Conservation (phyloP, 2,888 invertebrate species). For the Mycalesis mineus region DNA sequence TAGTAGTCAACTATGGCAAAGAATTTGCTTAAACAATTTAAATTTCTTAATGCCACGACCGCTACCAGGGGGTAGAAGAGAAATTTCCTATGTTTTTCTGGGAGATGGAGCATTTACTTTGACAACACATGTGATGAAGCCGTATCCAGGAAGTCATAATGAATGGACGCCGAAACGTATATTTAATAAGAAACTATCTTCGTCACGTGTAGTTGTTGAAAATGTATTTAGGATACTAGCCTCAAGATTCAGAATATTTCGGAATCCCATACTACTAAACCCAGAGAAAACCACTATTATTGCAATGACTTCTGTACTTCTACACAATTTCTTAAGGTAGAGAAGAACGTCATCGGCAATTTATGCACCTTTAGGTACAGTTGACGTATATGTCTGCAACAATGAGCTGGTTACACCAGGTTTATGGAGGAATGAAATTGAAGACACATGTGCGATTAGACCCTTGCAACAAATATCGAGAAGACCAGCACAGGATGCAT, state of each 20-base stretch:
- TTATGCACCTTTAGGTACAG: not conserved
- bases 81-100: slow-evolving; percentile 28
- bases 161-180: not conserved
- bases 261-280: slow-evolving; percentile 22
- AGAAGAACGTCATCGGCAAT: not conserved
- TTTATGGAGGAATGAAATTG: too few species aligned
- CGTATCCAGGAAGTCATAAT: not conserved
- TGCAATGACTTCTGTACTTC: slow-evolving; percentile 28
- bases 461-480: too few species aligned
- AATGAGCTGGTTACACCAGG: too few species aligned
- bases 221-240: slow-evolving; percentile 29
- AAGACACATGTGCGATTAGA: too few species aligned
- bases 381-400: too few species aligned
- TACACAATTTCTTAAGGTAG: not conserved
- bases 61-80: slow-evolving; percentile 17
- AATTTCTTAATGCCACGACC: not conserved
- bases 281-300: slow-evolving; percentile 21
- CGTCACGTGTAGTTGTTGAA: slow-evolving; percentile 30
- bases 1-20: slow-evolving; percentile 35
- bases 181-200: slow-evolving; percentile 13
- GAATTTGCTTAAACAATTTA: slow-evolving; percentile 16
- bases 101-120: slow-evolving; percentile 31
- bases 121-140: slow-evolving; percentile 23
- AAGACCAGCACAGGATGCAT: too few species aligned
- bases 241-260: slow-evolving; percentile 27